phyloP scores from a whole-genome alignment of 2,888 invertebrate species.

The Morinoia aosen region DNA sequence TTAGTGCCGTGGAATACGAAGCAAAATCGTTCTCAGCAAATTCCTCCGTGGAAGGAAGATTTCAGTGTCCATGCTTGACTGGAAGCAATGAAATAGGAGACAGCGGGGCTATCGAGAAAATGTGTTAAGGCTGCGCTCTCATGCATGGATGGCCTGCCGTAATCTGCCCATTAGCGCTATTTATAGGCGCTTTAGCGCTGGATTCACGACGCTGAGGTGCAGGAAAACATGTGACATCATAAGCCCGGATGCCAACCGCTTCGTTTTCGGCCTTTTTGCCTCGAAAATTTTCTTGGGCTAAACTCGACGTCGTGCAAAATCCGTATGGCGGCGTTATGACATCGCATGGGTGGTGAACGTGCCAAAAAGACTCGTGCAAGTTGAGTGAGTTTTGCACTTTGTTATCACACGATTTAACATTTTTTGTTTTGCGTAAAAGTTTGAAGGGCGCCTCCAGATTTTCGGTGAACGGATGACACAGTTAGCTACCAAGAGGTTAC shows the following conservation, averaged over 20 bases:
- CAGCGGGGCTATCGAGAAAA: not conserved
- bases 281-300: not conserved
- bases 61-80: not conserved
- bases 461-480: not conserved
- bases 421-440: not conserved
- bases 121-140: not conserved
- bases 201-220: slow-evolving; percentile 33
- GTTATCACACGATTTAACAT: not conserved
- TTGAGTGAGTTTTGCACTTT: not conserved
- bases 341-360: not conserved
- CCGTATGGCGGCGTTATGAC: not conserved
- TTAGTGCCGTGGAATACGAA: not conserved
- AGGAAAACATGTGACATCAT: slow-evolving; percentile 33
- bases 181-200: slow-evolving; percentile 30
- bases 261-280: not conserved
- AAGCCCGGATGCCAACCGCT: not conserved
- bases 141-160: slow-evolving; percentile 41
- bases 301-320: not conserved
- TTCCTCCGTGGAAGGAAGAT: not conserved
- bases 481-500: too few species aligned
- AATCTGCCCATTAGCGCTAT: slow-evolving; percentile 47
- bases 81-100: not conserved
- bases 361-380: not conserved
- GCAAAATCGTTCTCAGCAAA: not conserved
- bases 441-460: not conserved